Evolutionary conservation across 2,888 invertebrate genomes (phyloP), one percentile per base, ranked within the genome.

Genomic region (Meandrusa payeni): DNA sequence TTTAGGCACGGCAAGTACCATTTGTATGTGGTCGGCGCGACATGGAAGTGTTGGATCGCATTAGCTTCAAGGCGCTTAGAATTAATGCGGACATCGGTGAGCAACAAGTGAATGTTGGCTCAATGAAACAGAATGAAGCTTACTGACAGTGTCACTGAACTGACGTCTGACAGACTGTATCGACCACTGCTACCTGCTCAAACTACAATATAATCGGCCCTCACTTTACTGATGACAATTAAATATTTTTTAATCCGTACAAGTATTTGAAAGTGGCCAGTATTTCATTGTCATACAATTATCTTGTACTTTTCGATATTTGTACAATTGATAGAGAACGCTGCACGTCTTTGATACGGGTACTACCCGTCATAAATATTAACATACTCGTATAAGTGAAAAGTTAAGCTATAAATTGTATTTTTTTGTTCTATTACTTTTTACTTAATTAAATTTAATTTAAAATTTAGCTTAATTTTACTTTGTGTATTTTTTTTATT

Each of bases 101-200:
- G 42, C 23, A 31, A 23, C 13, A 28, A 22, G 22, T 22, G 29
- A 31, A 31, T 38, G 26, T 43, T 22, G 26, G 20, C 3, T n/a
- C 37, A 32, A 13, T 23, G 44, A 43, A 19, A 44, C 17, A 39
- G 32, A 38, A 44, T 39, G 11, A 38, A 44, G 44, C 44, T 44
- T 28, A 44, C 5, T 28, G 44, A 44, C 43, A 37, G 12, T 39
- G 27, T 44, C 33, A 38, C 12, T 32, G 37, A 37, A 31, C 42
- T 38, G 38, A 32, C 38, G 22, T 13, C 2, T 33, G 38, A 44
- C 31, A 38, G 11, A 6, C 5, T 23, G 33, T 22, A 27, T 17
- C 24, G 5, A 22, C 26, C 20, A 3, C 7, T 1, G 41, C 36
- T 23, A 29, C 29, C 23, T 39, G 29, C 15, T 31, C 23, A 9